Base-by-base conservation (phyloP, 2,888 invertebrate genomes). In the Brenthis daphne region DNA sequence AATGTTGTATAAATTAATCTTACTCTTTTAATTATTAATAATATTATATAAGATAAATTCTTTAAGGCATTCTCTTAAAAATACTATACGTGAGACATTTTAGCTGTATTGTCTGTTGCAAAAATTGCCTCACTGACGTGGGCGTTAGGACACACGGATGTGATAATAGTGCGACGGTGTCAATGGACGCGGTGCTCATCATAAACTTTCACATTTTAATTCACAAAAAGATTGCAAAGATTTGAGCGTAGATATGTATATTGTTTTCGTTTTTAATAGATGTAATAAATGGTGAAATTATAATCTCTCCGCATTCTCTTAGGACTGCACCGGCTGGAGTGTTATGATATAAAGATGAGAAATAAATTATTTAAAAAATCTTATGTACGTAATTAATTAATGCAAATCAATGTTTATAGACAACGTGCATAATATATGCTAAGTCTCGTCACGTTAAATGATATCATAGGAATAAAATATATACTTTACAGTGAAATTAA, bases 81-180 rank as follows among this genome's bases (percentile, higher is more conserved):
- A 12, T 5, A 29, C 1, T 0, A 50, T 48, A 29, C 29, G n/a
- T 24, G 5, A 16, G 37, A 43, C 11, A 48, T 50, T 13, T 5
- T n/a, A 29, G 64, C 57, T 50, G 43, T 56, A 57, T 61, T 67
- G 65, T 61, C 78, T 77, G 74, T 78, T 79, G 81, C 79, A 80
- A 82, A 85, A 88, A 88, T 89, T 88, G 84, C 85, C 83, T 80
- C 81, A 80, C 80, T 82, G 78, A 81, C 75, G 79, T 77, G 88
- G 83, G 90, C 60, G 60, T 48, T 89, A 87, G 90, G 88, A 65
- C 82, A 78, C 78, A 79, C 87, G 89, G 89, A 89, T 86, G 86
- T 80, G 78, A 73, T 78, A 87, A 88, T 87, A 90, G 84, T 81
- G 74, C 66, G 68, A 71, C 76, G 77, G 82, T 82, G 89, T 89